Percentiles rank a stretch among this genome's conserved stretches.
Evolutionary conservation across 2,888 invertebrate species (phyloP).

Genomic region (Sialis fuliginosa): DNA sequence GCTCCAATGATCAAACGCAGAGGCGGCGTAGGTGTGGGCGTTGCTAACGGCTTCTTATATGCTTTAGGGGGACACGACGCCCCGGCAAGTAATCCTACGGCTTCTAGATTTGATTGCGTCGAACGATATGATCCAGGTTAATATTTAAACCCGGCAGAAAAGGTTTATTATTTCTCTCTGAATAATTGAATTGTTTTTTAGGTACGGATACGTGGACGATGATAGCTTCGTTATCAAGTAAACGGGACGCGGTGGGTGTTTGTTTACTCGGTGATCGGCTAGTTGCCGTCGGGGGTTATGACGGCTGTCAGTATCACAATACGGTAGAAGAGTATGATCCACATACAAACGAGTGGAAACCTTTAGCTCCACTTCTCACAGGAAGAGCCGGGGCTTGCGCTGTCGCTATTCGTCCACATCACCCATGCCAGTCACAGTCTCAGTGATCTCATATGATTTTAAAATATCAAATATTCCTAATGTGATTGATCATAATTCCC

Average conservation of each 20-base stretch:
- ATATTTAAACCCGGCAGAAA: not conserved
- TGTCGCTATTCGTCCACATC: conserved; percentile 36
- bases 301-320: conserved; percentile 73
- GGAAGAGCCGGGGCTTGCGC: conserved; percentile 83
- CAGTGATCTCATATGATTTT: not conserved
- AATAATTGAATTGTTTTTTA: conserved; percentile 22
- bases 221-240: conserved; percentile 65
- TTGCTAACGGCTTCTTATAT: conserved; percentile 74
- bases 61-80: conserved; percentile 90
- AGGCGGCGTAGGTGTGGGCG: conserved; percentile 79
- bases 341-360: conserved; percentile 58
- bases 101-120: conserved; percentile 72
- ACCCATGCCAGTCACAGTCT: not conserved
- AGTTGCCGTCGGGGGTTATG: conserved; percentile 78
- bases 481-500: too few relatives aligned
- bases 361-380: conserved; percentile 59
- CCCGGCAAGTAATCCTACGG: conserved; percentile 70
- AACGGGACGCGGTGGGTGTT: conserved; percentile 77
- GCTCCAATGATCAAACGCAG: conserved; percentile 75
- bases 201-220: conserved; percentile 74
- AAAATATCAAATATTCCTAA: too few relatives aligned
- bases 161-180: too few relatives aligned
- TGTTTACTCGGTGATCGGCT: conserved; percentile 69
- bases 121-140: conserved; percentile 58
- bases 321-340: conserved; percentile 84